Base-by-base conservation (phyloP, 2,888 invertebrate species). In the Blomia tropicalis region DNA sequence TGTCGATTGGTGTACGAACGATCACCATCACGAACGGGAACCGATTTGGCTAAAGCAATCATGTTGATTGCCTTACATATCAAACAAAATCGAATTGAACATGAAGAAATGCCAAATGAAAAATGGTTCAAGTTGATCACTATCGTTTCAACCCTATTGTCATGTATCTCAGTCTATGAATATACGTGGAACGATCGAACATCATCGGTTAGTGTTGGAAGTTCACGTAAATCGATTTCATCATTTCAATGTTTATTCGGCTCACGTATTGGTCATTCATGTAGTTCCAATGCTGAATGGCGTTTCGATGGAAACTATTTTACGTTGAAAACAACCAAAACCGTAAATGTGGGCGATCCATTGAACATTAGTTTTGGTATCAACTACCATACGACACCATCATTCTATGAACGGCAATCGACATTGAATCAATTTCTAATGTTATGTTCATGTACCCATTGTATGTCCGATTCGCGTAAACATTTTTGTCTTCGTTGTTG, bases 271-370 rank as follows among this genome's bases (percentile, higher is more conserved):
- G 7, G 51, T 27, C 51, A 47, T n/a, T 25, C 23, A 22, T 47
- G 51, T 27, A 7, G n/a, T 7, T 22, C 51, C 22, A 47, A 47
- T 27, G 51, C 51, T n/a, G 51, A 47, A n/a, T 47, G 51, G 51
- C 7, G n/a, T 14, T 47, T 47, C 22, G 51, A 47, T 47, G 51
- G 51, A 14, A 7, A 47, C 11, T 17, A 17, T 7, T 47, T 47
- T 27, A 47, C 22, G 5, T 27, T 47, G 51, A 7, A n/a, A 22
- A 14, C 51, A 14, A 47, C 11, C 51, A 27, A 22, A 11, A 14
- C 51, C 7, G 22, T 47, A 7, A n/a, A 47, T 7, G 7, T n/a
- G 5, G 51, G 51, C 7, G 51, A 22, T 11, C 7, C 22, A 11
- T 14, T 47, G 11, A 27, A 7, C 7, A 47, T 47, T 27, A 14